phyloP scores from a whole-genome alignment of 2,797 vertebrate genomes.

The Podargus strigoides region DNA sequence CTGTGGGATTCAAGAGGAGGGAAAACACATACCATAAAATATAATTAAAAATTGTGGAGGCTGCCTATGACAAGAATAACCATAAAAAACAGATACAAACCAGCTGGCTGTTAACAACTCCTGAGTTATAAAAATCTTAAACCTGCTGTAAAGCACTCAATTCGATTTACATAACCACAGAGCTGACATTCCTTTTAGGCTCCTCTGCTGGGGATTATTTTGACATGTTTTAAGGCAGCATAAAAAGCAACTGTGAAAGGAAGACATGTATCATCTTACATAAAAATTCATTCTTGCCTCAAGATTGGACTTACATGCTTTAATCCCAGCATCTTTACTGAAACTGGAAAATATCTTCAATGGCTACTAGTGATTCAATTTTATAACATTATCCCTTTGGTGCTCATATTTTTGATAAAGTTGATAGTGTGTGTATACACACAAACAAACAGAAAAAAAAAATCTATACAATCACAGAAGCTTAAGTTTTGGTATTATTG shows the following conservation, averaged over 20 bases:
- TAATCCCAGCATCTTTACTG: conserved; percentile 65
- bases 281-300: conserved; percentile 74
- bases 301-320: conserved; percentile 67
- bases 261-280: conserved; percentile 78
- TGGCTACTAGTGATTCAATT: conserved; percentile 58
- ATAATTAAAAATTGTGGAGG: conserved; percentile 87
- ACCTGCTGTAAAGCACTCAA: conserved; percentile 84
- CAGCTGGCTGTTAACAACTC: conserved; percentile 86
- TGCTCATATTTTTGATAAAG: conserved; percentile 61
- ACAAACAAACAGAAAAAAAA: conserved; percentile 18
- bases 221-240: conserved; percentile 83
- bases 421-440: neutral
- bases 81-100: conserved; percentile 86
- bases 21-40: conserved; percentile 84
- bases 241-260: conserved; percentile 79
- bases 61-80: conserved; percentile 85
- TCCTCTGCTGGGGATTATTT: conserved; percentile 80
- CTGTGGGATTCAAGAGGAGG: conserved; percentile 78
- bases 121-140: conserved; percentile 87
- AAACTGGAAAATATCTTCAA: conserved; percentile 64
- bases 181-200: conserved; percentile 79
- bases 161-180: conserved; percentile 85
- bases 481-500: conserved; percentile 15
- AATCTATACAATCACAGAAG: conserved; percentile 30
- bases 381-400: conserved; percentile 59